Conservation (phyloP, 2,113 vertebrate species). For the Corythoichthys intestinalis region DNA sequence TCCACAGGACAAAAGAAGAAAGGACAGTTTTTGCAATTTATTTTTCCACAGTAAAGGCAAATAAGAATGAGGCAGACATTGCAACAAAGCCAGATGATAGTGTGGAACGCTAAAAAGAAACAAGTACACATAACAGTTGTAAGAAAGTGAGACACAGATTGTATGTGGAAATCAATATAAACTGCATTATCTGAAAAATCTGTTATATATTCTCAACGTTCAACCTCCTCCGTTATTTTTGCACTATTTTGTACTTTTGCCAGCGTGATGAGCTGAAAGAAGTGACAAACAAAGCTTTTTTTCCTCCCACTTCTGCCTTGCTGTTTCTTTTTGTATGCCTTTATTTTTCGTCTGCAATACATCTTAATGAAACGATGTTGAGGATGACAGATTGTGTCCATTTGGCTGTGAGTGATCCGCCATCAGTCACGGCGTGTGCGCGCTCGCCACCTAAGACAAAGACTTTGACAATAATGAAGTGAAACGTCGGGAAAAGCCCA, state of each 20-base stretch:
- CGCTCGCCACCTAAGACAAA: conserved; percentile 8
- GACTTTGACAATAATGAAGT: conserved; percentile 35
- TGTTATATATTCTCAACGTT: not conserved
- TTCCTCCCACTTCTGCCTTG: not conserved
- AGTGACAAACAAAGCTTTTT: not conserved
- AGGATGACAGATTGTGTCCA: conserved; percentile 16
- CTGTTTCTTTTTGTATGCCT: not conserved
- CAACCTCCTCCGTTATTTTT: not conserved
- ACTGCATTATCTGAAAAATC: not conserved
- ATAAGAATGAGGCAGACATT: no score
- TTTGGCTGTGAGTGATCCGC: conserved; percentile 13
- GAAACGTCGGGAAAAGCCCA: conserved; percentile 30
- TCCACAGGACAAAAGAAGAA: no score
- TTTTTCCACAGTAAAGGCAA: no score
- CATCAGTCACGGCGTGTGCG: conserved; percentile 7
- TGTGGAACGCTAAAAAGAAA: no score
- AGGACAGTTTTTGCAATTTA: no score
- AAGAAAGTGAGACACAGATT: no score
- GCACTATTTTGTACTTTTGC: not conserved
- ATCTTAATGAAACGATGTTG: conserved; percentile 8
- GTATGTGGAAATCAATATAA: not conserved
- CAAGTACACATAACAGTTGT: no score
- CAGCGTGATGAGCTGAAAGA: not conserved
- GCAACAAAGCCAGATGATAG: no score
- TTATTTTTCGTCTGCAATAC: not conserved